Percentiles rank a stretch among this genome's conserved stretches.
phyloP scores from a whole-genome alignment of 2,888 invertebrate species.

The Drosophila acutilabella region DNA sequence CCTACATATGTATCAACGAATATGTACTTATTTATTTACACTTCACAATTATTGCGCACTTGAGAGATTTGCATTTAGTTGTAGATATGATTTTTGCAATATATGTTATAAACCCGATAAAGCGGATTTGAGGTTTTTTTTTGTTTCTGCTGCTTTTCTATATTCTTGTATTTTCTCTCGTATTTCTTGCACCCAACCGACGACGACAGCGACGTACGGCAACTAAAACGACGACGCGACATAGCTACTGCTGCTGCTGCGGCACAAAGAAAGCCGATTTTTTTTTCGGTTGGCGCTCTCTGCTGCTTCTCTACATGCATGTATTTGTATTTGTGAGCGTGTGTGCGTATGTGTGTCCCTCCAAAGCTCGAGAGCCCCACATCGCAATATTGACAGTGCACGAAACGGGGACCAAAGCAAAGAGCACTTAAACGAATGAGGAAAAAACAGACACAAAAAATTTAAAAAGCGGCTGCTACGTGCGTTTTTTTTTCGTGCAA shows the following conservation, averaged over 20 bases:
- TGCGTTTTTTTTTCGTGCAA: slow-evolving; percentile 32
- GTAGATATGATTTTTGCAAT: slow-evolving; percentile 38
- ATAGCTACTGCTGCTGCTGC: slow-evolving; percentile 50
- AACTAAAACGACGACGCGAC: slow-evolving; percentile 68
- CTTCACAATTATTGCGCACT: slow-evolving; percentile 67
- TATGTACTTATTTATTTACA: slow-evolving; percentile 65
- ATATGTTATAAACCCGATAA: slow-evolving; percentile 44
- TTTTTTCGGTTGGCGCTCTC: slow-evolving; percentile 47
- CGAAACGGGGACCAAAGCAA: slow-evolving; percentile 65
- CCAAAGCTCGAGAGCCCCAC: slow-evolving; percentile 63
- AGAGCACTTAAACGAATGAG: slow-evolving; percentile 43
- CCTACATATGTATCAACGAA: slow-evolving; percentile 13
- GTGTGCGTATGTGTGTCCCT: slow-evolving; percentile 46
- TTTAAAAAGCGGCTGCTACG: slow-evolving; percentile 43
- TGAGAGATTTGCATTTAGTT: slow-evolving; percentile 61
- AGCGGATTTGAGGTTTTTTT: slow-evolving; percentile 38
- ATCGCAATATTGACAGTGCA: slow-evolving; percentile 39
- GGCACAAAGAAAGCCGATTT: slow-evolving; percentile 52
- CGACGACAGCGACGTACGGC: slow-evolving; percentile 78
- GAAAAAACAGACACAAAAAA: slow-evolving; percentile 32
- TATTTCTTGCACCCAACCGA: slow-evolving; percentile 75
- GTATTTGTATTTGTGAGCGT: slow-evolving; percentile 45
- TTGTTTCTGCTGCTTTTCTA: slow-evolving; percentile 22
- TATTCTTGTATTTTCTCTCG: slow-evolving; percentile 54
- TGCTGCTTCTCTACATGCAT: slow-evolving; percentile 47